Evolutionary conservation across 2,113 vertebrate genomes (phyloP).

Genomic region (Acrocephalus arundinaceus): DNA sequence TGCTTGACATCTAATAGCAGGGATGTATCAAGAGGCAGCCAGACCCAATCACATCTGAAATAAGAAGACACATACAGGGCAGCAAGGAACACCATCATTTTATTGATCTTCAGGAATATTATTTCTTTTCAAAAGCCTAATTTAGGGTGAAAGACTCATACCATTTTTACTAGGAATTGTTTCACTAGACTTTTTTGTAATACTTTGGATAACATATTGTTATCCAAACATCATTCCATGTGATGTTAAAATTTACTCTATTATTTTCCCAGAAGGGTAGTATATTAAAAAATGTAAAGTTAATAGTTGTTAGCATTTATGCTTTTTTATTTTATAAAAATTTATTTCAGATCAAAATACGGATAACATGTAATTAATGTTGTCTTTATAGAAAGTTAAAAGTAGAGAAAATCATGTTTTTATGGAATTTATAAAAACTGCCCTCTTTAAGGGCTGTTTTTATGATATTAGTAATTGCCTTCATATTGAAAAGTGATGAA

Average conservation of each 20-base stretch:
- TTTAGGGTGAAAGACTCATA: neutral
- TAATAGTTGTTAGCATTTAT: neutral
- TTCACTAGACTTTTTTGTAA: neutral
- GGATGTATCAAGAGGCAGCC: neutral
- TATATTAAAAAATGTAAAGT: neutral
- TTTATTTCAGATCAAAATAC: neutral
- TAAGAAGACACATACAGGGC: neutral
- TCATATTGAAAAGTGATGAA: neutral
- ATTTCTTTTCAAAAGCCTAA: neutral
- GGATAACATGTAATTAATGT: neutral
- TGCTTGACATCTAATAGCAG: neutral
- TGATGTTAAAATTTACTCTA: neutral
- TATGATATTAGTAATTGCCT: neutral
- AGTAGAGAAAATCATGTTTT: neutral
- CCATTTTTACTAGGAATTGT: neutral
- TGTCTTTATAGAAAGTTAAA: neutral
- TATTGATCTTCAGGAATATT: neutral
- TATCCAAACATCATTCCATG: neutral
- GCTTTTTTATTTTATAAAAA: neutral
- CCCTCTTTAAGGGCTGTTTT: neutral
- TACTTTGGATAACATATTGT: neutral
- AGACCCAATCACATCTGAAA: neutral
- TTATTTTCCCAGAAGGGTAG: neutral
- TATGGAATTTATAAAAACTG: neutral
- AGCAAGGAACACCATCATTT: neutral